phyloP scores from a whole-genome alignment of 2,113 vertebrate genomes.

The Phalacrocorax carbo region DNA sequence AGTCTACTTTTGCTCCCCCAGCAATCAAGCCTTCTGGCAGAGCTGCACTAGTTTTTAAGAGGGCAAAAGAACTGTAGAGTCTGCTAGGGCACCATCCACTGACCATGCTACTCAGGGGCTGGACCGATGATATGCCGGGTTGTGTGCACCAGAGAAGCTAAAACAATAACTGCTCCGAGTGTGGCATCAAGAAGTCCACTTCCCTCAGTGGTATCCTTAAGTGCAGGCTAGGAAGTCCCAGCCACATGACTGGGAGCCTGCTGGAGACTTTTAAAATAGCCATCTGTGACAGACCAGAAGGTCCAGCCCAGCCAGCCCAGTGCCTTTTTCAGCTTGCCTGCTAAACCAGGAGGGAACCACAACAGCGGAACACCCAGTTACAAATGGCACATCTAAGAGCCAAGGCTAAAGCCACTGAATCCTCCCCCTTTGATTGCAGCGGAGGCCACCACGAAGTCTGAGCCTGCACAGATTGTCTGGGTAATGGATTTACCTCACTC shows the following conservation, averaged over 20 bases:
- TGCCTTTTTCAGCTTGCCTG: background rate
- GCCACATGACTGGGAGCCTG: background rate
- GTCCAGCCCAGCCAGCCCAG: background rate
- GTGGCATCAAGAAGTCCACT: background rate
- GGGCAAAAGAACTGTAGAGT: background rate
- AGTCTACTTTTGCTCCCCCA: background rate
- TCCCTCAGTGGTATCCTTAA: background rate
- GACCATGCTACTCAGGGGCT: background rate
- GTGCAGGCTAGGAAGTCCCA: background rate
- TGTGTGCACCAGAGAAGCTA: background rate
- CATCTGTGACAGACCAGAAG: background rate
- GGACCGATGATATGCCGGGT: background rate
- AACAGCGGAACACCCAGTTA: conserved; percentile 11
- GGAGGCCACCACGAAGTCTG: conserved; percentile 30
- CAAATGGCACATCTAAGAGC: conserved; percentile 6
- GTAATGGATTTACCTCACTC: background rate
- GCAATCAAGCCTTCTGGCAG: background rate
- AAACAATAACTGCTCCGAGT: background rate
- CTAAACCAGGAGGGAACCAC: background rate
- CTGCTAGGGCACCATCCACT: background rate
- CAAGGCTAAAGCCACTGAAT: conserved; percentile 1
- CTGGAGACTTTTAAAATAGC: background rate
- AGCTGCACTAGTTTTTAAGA: background rate
- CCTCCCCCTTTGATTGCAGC: background rate
- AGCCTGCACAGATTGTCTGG: background rate